phyloP scores from a whole-genome alignment of 2,797 vertebrate genomes.

The Scleropages formosus region DNA sequence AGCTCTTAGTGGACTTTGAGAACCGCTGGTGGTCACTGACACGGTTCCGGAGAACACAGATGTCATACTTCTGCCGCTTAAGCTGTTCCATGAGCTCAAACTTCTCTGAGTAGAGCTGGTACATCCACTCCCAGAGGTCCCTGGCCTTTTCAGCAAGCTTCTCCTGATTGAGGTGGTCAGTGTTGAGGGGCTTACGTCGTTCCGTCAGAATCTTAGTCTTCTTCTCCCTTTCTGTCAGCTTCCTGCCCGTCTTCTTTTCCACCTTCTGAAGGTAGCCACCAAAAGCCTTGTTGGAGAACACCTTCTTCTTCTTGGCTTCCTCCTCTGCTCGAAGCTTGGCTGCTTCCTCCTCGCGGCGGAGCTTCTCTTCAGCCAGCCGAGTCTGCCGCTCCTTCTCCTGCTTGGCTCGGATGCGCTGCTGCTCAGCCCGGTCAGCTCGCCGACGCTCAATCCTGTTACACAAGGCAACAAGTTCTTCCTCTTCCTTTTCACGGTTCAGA shows the following conservation, averaged over 20 bases:
- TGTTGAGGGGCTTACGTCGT: slow-evolving; percentile 70
- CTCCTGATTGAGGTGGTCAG: slow-evolving; percentile 74
- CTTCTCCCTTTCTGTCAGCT: slow-evolving; percentile 72
- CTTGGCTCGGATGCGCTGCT: slow-evolving; percentile 66
- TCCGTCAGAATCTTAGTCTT: slow-evolving; percentile 74
- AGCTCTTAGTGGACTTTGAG: slow-evolving; percentile 64
- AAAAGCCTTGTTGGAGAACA: slow-evolving; percentile 72
- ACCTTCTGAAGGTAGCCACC: slow-evolving; percentile 75
- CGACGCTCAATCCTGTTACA: slow-evolving; percentile 69
- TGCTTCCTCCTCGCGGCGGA: slow-evolving; percentile 68
- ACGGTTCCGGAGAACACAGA: slow-evolving; percentile 69
- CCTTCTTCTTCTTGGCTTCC: slow-evolving; percentile 75
- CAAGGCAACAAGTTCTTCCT: slow-evolving; percentile 70
- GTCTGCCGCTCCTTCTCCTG: slow-evolving; percentile 63
- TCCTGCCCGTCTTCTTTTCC: slow-evolving; percentile 76
- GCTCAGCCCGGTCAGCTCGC: slow-evolving; percentile 66
- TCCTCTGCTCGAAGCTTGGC: slow-evolving; percentile 69
- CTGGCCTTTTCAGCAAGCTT: slow-evolving; percentile 72
- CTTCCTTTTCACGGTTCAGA: slow-evolving; percentile 72
- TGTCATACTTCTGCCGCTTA: slow-evolving; percentile 76
- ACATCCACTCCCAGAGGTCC: slow-evolving; percentile 71
- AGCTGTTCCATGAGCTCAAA: slow-evolving; percentile 71
- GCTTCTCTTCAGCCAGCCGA: slow-evolving; percentile 59
- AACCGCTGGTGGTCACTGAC: slow-evolving; percentile 73
- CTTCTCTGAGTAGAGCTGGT: slow-evolving; percentile 71